Conservation (phyloP, 2,797 vertebrate genomes). For the Falco peregrinus region DNA sequence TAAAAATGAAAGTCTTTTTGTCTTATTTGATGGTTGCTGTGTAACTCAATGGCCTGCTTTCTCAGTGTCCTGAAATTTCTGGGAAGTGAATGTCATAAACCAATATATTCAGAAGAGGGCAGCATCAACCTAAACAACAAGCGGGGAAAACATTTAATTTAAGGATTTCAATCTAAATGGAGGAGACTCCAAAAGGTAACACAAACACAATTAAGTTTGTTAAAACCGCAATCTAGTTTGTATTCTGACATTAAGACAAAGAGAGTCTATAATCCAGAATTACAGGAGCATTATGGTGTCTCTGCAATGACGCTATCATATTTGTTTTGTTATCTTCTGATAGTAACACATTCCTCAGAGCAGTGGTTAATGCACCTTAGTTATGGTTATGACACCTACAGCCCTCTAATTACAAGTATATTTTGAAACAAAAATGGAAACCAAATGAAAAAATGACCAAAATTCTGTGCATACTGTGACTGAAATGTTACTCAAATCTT, state of each 20-base stretch:
- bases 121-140: conserved; percentile 76
- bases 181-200: conserved; percentile 12
- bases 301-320: neutral
- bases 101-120: conserved; percentile 75
- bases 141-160: neutral
- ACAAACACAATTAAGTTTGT: conserved; percentile 34
- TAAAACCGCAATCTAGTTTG: conserved; percentile 29
- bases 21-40: neutral
- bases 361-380: neutral
- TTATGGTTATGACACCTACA: neutral
- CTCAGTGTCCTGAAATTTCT: neutral
- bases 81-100: neutral
- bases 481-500: neutral
- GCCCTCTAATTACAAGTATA: neutral
- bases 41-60: neutral
- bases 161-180: neutral
- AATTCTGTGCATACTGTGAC: neutral
- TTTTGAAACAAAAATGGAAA: neutral
- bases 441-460: neutral
- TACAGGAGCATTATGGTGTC: neutral
- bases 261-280: conserved; percentile 28
- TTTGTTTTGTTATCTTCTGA: neutral
- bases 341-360: neutral
- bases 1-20: neutral
- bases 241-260: conserved; percentile 42